A percentile compares a stretch with the other conserved stretches of the same genome.
These are phyloP conservation scores for Festucalex cinctus DNA, from an alignment of 2,113 vertebrate genomes.

Conservation along the genomic window DNA sequence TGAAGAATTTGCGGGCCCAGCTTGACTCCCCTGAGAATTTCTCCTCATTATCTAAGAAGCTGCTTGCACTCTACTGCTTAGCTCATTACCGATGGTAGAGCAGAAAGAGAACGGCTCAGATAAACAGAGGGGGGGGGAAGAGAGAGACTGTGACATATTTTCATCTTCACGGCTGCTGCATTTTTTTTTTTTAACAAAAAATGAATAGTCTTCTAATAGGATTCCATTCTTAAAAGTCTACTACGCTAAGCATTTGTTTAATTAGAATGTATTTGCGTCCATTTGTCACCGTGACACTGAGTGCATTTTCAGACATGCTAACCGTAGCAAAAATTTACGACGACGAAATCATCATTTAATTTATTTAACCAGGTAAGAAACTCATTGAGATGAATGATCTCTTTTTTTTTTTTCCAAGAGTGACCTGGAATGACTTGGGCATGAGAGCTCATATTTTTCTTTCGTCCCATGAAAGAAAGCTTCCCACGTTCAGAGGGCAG, in stretches of 20 bases:
- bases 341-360: no score
- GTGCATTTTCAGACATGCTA: no score
- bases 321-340: no score
- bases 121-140: conserved; percentile 2
- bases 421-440: no score
- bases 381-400: no score
- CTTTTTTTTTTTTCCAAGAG: no score
- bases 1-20: conserved; percentile 47
- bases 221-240: background rate
- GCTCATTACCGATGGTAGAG: conserved; percentile 64
- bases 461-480: no score
- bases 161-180: background rate
- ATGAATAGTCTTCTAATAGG: background rate
- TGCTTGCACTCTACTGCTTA: conserved; percentile 64
- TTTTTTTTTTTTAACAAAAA: background rate
- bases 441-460: no score
- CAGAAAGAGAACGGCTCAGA: conserved; percentile 16
- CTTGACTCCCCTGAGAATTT: conserved; percentile 43
- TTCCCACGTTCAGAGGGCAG: no score
- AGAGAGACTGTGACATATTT: background rate
- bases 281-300: conserved; percentile 14
- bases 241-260: no score
- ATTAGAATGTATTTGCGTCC: background rate
- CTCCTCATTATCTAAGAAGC: conserved; percentile 70
- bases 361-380: no score